Evolutionary conservation across 1,140 invertebrate genomes (phyloP).

Genomic region (Frieseomelitta varia): DNA sequence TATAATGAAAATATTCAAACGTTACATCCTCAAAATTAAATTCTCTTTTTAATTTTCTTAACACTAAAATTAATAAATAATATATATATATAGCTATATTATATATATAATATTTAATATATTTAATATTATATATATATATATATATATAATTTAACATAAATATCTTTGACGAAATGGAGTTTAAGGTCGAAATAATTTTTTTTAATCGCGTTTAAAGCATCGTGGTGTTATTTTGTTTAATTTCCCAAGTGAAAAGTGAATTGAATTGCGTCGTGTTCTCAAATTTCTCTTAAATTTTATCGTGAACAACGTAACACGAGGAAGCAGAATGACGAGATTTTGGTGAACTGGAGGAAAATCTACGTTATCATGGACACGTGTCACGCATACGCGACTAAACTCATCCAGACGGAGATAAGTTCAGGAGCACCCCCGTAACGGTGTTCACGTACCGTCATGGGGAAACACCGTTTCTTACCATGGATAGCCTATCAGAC

Average conservation of each 20-base stretch:
- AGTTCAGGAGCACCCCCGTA: slow-evolving; percentile 5
- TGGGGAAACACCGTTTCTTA: background rate
- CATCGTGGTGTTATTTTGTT: too few species aligned
- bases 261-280: background rate
- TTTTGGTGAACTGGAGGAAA: background rate
- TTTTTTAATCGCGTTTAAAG: too few species aligned
- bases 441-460: slow-evolving; percentile 19
- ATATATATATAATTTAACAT: too few species aligned
- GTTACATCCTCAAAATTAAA: too few species aligned
- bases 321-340: background rate
- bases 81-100: too few species aligned
- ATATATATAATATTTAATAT: too few species aligned
- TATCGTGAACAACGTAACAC: background rate
- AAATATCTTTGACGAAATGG: too few species aligned
- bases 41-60: background rate
- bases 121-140: too few species aligned
- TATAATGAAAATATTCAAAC: too few species aligned
- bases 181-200: too few species aligned
- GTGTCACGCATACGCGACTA: slow-evolving; percentile 31
- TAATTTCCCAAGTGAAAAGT: too few species aligned
- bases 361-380: slow-evolving; percentile 6
- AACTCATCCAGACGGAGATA: slow-evolving; percentile 11
- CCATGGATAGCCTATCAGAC: slow-evolving; percentile 7
- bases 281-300: background rate
- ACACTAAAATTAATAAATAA: too few species aligned